Conservation (phyloP, 2,888 invertebrate genomes). For the Volucella inflata region DNA sequence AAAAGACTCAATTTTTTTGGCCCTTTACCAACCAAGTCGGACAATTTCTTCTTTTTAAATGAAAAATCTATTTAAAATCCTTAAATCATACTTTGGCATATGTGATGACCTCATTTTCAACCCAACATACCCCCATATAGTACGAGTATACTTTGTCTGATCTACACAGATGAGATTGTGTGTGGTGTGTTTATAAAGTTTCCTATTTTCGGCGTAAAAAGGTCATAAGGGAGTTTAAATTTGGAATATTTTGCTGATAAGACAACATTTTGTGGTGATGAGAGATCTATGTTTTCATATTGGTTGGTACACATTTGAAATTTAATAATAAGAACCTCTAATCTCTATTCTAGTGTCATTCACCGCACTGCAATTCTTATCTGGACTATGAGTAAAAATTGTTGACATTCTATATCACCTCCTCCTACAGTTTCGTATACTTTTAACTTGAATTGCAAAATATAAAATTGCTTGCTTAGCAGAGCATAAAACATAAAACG, state of each 20-base stretch:
- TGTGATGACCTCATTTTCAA: slow-evolving; percentile 60
- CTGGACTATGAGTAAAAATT: slow-evolving; percentile 24
- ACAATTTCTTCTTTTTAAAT: neutral
- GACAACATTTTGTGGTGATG: slow-evolving; percentile 11
- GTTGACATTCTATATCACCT: slow-evolving; percentile 59
- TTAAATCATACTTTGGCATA: slow-evolving; percentile 16
- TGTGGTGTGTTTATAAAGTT: slow-evolving; percentile 31
- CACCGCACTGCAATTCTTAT: slow-evolving; percentile 47
- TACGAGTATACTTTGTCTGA: slow-evolving; percentile 17
- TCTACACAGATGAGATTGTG: slow-evolving; percentile 9
- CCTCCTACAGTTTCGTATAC: slow-evolving; percentile 33
- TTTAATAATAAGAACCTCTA: slow-evolving; percentile 35
- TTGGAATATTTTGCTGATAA: slow-evolving; percentile 70
- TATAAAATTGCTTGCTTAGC: slow-evolving; percentile 61
- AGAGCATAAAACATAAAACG: slow-evolving; percentile 66
- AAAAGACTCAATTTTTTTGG: slow-evolving; percentile 27
- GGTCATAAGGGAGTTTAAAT: slow-evolving; percentile 66
- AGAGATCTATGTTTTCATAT: neutral
- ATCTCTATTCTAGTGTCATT: slow-evolving; percentile 58
- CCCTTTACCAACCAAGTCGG: slow-evolving; percentile 18
- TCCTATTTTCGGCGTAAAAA: slow-evolving; percentile 68
- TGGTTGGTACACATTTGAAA: neutral
- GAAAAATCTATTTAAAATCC: slow-evolving; percentile 6
- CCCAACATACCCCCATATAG: neutral
- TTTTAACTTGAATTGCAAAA: slow-evolving; percentile 29